Base-by-base conservation (phyloP, 2,113 vertebrate species). In the Brachyhypopomus gauderio region DNA sequence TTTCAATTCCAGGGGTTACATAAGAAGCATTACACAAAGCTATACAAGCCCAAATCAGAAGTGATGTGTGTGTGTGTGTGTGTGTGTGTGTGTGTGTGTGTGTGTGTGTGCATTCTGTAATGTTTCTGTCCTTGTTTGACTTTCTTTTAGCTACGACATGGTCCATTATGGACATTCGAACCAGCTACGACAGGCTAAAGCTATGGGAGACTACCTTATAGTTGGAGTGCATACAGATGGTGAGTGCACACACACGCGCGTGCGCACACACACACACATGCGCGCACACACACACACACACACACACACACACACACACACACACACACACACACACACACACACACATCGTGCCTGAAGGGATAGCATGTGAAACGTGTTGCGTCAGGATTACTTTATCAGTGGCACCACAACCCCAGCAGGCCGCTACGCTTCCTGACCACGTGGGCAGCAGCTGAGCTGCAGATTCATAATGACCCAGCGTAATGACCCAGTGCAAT, bases 111-210 rank as follows among this genome's bases (percentile, higher is more conserved):
- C 45, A 62, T 8, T 77, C 23, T 36, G 12, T 38, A 7, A 48
- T 52, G 19, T 45, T 58, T 78, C 34, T 62, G 27, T 48, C 20
- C 62, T 72, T 63, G n/a, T 77, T 64, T 67, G 4, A 66, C 23
- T 64, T 74, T 22, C 55, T 56, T 72, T 81, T 64, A 99, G 97
- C 92, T 99, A 98, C 27, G 97, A 99, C 92, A 98, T 99, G 97
- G 97, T 99, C 22, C 97, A 99, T 88, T 99, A 98, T 11, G 97
- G 97, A 3, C 97, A 98, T 89, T 98, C 97, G 0, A 99, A 99
- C 92, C 97, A 99, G 92, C 95, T 99, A 76, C 96, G 97, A 73
- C 97, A 99, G 90, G 97, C 97, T 0, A 96, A 96, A 87, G 94
- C 96, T 85, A 97, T 98, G 96, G 97, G 97, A 0, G 96, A 98